Conservation (phyloP, 2,797 vertebrate genomes). For the Kryptopterus vitreolus region DNA sequence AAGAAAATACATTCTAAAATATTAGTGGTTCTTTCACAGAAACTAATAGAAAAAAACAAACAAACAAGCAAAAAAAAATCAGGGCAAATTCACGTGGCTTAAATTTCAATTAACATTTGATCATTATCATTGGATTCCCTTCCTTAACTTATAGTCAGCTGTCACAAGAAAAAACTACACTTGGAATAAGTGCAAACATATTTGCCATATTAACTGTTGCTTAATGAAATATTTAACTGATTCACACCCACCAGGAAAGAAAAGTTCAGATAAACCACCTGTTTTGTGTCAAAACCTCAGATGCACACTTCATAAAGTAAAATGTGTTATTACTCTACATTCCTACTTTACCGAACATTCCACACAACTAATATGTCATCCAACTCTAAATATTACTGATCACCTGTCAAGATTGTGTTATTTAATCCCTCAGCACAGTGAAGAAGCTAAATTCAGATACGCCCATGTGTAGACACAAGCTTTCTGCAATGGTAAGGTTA, state of each 20-base stretch:
- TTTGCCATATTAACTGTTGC: not conserved
- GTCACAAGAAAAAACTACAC: not conserved
- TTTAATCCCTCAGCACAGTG: not conserved
- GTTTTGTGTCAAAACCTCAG: not conserved
- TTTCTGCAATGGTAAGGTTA: not conserved
- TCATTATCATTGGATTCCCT: not conserved
- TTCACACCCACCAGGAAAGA: not conserved
- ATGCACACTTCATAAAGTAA: not conserved
- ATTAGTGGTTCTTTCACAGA: not conserved
- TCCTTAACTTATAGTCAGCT: not conserved
- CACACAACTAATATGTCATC: not conserved
- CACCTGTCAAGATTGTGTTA: not conserved
- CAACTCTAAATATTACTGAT: not conserved
- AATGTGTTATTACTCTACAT: conserved; percentile 5
- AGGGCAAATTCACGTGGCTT: not conserved
- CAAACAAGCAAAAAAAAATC: not conserved
- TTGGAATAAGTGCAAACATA: not conserved
- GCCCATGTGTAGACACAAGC: not conserved
- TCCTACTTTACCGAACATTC: not conserved
- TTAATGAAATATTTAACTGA: not conserved
- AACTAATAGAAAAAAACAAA: not conserved
- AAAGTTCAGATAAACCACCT: not conserved
- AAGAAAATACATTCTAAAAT: not conserved
- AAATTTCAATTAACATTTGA: no score
- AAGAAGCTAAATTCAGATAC: not conserved